A percentile compares a stretch with the other conserved stretches of the same genome.
Evolutionary conservation across 2,797 vertebrate species (phyloP).

Genomic region (Clarias laeviceps): DNA sequence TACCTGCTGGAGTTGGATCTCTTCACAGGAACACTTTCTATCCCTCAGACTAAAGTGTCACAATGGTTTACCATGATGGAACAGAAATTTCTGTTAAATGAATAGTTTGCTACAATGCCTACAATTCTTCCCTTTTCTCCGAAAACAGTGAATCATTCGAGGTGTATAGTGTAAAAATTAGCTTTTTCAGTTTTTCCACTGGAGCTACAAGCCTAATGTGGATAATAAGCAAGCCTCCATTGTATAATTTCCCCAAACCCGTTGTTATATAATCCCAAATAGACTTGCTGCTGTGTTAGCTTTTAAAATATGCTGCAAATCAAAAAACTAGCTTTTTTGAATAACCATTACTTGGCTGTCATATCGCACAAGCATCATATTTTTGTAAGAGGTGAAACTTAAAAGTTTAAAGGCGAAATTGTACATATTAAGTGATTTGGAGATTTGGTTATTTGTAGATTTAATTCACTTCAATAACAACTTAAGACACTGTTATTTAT

Average conservation of each 20-base stretch:
- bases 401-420: not conserved
- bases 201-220: constrained; percentile 14
- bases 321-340: not conserved
- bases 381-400: not conserved
- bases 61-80: constrained; percentile 62
- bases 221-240: constrained; percentile 16
- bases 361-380: not conserved
- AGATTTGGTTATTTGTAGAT: not conserved
- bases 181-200: constrained; percentile 33
- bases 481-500: not conserved
- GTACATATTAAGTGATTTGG: not conserved
- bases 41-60: constrained; percentile 36
- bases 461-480: not conserved
- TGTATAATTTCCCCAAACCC: constrained; percentile 2
- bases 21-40: not conserved
- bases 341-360: not conserved
- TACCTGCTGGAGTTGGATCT: constrained; percentile 46
- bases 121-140: constrained; percentile 9
- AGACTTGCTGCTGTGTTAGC: constrained; percentile 2
- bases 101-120: constrained; percentile 17
- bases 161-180: constrained; percentile 9
- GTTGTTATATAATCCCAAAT: constrained; percentile 5
- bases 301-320: not conserved
- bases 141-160: constrained; percentile 25
- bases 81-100: constrained; percentile 15